phyloP scores from a whole-genome alignment of 1,140 invertebrate genomes.

The Choristoneura fumiferana region DNA sequence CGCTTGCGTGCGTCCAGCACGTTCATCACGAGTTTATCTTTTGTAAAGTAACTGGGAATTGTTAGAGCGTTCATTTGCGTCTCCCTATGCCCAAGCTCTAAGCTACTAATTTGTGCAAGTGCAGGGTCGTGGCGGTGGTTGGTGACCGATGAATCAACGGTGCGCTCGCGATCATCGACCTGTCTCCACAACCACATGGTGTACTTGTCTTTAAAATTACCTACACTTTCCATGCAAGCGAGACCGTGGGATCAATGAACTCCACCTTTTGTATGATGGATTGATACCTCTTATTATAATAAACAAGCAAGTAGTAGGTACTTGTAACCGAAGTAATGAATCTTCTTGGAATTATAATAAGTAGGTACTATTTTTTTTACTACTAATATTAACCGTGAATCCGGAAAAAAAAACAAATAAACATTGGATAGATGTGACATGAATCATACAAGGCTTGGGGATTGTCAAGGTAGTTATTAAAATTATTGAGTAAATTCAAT shows the following conservation, averaged over 20 bases:
- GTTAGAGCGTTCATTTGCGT: constrained; percentile 36
- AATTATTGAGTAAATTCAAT: too few species aligned
- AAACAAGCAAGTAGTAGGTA: too few species aligned
- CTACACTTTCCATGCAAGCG: constrained; percentile 36
- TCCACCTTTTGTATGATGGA: not conserved
- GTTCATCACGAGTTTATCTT: constrained; percentile 27
- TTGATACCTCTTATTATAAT: too few species aligned
- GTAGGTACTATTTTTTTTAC: too few species aligned
- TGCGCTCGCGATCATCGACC: constrained; percentile 58
- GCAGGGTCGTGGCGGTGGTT: constrained; percentile 41
- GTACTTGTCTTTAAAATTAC: constrained; percentile 50
- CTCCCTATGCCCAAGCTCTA: constrained; percentile 16
- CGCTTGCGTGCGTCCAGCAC: constrained; percentile 27
- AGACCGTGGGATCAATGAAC: constrained; percentile 32
- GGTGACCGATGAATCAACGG: constrained; percentile 61
- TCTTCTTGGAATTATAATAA: too few species aligned
- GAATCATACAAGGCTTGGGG: too few species aligned
- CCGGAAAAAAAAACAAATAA: too few species aligned
- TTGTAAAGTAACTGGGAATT: constrained; percentile 34
- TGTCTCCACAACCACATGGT: constrained; percentile 43
- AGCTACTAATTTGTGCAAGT: constrained; percentile 26
- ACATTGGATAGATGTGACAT: too few species aligned
- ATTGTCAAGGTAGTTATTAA: too few species aligned
- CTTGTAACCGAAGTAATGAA: too few species aligned
- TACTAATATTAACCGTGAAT: too few species aligned